These are phyloP conservation scores for Pentamera pediparva DNA, from an alignment of 53 echinoderm and acorn worm species.

Conservation along the genomic window DNA sequence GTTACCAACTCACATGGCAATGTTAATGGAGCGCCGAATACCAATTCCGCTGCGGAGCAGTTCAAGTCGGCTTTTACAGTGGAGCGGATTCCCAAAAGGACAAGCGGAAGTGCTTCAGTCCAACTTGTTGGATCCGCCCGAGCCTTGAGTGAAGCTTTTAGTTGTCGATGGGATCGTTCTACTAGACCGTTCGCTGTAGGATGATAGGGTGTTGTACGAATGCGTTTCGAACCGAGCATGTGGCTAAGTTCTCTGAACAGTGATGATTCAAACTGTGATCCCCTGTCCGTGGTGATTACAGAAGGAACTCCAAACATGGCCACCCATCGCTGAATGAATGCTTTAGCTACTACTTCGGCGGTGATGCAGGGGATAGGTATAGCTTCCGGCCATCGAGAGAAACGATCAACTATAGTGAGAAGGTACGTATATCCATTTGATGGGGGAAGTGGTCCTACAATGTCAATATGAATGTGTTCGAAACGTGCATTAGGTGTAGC, in stretches of 20 bases:
- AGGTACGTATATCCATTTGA: neutral
- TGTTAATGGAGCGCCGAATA: no score
- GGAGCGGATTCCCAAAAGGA: no score
- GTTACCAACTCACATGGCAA: no score
- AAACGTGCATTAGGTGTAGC: neutral
- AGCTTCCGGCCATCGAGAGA: neutral
- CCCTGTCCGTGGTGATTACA: neutral
- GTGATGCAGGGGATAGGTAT: neutral
- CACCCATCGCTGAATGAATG: neutral
- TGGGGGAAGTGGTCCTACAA: neutral
- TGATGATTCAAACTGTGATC: neutral
- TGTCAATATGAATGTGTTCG: neutral
- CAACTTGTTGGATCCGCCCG: no score
- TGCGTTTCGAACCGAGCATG: no score
- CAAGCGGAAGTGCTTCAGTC: no score
- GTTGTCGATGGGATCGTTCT: no score
- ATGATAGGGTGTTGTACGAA: no score
- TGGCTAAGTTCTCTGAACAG: neutral
- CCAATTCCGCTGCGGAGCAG: no score
- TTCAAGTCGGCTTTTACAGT: no score
- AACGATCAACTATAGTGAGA: neutral
- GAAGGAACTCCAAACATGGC: slow-evolving; percentile 17
- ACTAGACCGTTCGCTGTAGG: no score
- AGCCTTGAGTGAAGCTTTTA: no score
- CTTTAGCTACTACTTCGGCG: neutral